Percentiles rank a stretch among this genome's conserved stretches.
These are phyloP conservation scores for Trichonephila clavipes DNA, from an alignment of 1,140 invertebrate genomes.

Conservation along the genomic window DNA sequence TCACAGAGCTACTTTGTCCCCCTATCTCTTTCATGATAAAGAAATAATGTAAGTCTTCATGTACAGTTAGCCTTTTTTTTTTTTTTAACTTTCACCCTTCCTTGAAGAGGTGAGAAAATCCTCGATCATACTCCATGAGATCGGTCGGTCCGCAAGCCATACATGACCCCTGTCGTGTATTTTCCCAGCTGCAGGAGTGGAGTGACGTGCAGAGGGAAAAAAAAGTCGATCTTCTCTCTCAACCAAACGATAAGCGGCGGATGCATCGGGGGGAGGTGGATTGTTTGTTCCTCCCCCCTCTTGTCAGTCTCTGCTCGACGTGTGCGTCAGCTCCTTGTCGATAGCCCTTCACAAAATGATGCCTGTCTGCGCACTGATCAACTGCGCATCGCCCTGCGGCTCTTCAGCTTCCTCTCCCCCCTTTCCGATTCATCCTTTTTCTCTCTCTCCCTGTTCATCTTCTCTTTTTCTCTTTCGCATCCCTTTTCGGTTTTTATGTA, in stretches of 20 bases:
- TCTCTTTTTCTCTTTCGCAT: background rate
- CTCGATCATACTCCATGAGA: background rate
- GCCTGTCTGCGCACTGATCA: conserved; percentile 61
- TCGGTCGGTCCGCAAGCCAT: conserved; percentile 5
- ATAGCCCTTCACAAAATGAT: conserved; percentile 74
- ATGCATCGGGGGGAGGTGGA: conserved; percentile 31
- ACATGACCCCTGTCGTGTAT: conserved; percentile 58
- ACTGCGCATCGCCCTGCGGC: conserved; percentile 62
- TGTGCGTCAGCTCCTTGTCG: conserved; percentile 74
- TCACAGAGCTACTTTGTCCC: background rate
- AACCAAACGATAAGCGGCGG: conserved; percentile 39
- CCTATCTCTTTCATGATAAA: background rate
- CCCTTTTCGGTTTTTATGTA: background rate
- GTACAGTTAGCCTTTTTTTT: too few species aligned
- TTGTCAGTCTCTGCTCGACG: conserved; percentile 71
- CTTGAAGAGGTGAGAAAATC: background rate
- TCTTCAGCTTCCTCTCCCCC: conserved; percentile 53
- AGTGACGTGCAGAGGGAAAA: background rate
- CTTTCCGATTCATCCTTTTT: conserved; percentile 17
- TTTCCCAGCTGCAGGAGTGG: conserved; percentile 50
- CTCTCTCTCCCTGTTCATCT: background rate
- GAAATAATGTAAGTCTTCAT: too few species aligned
- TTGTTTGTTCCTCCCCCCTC: conserved; percentile 36
- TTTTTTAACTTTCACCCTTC: background rate
- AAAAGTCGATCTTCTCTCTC: conserved; percentile 5